Conservation (phyloP, 2,113 vertebrate genomes). For the Anseranas semipalmata region DNA sequence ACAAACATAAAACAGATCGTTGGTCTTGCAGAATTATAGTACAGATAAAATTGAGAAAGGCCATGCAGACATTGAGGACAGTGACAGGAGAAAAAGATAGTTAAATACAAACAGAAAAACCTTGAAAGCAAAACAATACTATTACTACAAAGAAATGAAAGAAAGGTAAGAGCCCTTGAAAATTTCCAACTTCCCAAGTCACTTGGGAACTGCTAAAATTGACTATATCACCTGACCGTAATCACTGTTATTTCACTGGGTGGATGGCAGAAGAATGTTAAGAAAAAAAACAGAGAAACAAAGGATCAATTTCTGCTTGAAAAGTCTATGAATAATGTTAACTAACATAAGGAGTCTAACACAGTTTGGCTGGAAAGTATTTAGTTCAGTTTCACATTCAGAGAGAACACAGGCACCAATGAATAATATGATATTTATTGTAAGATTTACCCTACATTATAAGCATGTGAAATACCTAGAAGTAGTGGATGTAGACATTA, state of each 20-base stretch:
- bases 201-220: not conserved
- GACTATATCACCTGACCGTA: not conserved
- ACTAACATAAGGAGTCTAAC: not conserved
- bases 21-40: not conserved
- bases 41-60: not conserved
- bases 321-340: not conserved
- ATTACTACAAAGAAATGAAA: not conserved
- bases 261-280: not conserved
- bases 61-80: not conserved
- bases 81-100: not conserved
- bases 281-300: not conserved
- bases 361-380: not conserved
- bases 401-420: not conserved
- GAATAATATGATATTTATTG: not conserved
- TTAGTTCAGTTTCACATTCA: not conserved
- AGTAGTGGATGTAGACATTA: rapidly evolving
- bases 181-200: not conserved
- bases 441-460: not conserved
- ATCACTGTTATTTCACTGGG: not conserved
- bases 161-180: not conserved
- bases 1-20: not conserved
- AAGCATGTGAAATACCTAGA: not conserved
- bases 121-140: not conserved
- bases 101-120: not conserved
- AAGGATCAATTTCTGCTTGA: not conserved